Conservation (phyloP, 2,888 invertebrate genomes). For the Catocala nupta region DNA sequence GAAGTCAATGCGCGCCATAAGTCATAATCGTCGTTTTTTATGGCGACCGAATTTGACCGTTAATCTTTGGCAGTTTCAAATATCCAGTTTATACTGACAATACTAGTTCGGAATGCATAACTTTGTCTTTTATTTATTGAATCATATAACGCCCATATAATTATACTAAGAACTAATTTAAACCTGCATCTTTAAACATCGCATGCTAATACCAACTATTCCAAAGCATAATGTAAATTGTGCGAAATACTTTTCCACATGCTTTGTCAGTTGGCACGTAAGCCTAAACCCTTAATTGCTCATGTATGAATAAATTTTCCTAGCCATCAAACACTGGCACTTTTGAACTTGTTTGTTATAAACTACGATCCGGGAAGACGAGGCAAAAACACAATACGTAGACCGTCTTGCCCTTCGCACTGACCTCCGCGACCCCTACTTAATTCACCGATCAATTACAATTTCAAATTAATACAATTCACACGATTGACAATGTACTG, state of each 20-base stretch:
- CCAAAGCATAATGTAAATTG: constrained; percentile 26
- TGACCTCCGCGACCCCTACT: constrained; percentile 65
- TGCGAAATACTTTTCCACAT: constrained; percentile 33
- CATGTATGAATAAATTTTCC: constrained; percentile 29
- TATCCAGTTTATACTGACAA: too few relatives aligned
- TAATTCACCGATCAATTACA: constrained; percentile 73
- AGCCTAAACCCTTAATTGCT: constrained; percentile 24
- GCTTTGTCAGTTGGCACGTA: constrained; percentile 17
- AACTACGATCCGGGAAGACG: constrained; percentile 52
- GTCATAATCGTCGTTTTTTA: too few relatives aligned
- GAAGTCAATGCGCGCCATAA: too few relatives aligned
- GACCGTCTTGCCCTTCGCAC: constrained; percentile 64
- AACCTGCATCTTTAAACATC: constrained; percentile 31
- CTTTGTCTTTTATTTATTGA: background rate
- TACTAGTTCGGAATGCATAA: too few relatives aligned
- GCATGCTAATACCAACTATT: constrained; percentile 18
- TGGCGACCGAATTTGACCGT: too few relatives aligned
- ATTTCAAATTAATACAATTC: constrained; percentile 80
- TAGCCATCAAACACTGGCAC: constrained; percentile 21
- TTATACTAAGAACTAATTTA: constrained; percentile 21
- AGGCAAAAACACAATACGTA: constrained; percentile 40
- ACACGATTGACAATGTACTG: constrained; percentile 72
- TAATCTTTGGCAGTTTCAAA: too few relatives aligned
- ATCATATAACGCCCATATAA: background rate
- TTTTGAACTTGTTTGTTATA: constrained; percentile 40